A percentile compares a stretch with the other conserved stretches of the same genome.
Conservation (phyloP, 30 jellyfish, hydroid and myxozoan genomes). For the Hydractinia echinata region DNA sequence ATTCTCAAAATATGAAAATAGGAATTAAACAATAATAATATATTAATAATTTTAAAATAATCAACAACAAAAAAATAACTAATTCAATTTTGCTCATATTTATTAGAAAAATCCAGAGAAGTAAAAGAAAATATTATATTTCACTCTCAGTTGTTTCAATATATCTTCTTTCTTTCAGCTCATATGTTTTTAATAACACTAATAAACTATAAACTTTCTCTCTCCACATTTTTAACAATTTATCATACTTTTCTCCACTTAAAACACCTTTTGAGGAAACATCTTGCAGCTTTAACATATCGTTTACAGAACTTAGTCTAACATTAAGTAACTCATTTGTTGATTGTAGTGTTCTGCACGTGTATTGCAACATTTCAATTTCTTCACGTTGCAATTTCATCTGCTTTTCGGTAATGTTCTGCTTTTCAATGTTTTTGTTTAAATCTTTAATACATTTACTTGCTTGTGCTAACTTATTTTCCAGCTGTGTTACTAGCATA, state of each 20-base stretch:
- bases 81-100: not conserved
- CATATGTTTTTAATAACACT: constrained; percentile 23
- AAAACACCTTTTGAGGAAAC: not conserved
- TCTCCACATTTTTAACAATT: constrained; percentile 26
- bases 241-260: not conserved
- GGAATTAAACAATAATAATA: not conserved
- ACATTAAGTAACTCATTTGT: constrained; percentile 31
- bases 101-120: not conserved
- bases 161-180: not conserved
- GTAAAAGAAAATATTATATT: not conserved
- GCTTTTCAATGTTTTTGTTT: not conserved
- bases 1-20: too few species aligned
- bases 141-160: not conserved
- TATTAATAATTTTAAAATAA: not conserved
- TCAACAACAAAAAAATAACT: not conserved
- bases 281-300: constrained; percentile 23
- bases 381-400: not conserved
- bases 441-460: not conserved
- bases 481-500: not conserved
- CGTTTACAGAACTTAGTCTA: constrained; percentile 18
- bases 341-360: constrained; percentile 23
- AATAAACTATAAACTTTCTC: constrained; percentile 32
- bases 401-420: not conserved
- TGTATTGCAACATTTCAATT: constrained; percentile 18
- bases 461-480: not conserved